A percentile compares a stretch with the other conserved stretches of the same genome.
phyloP scores from a whole-genome alignment of 2,888 invertebrate genomes.

The Tyria jacobaeae region DNA sequence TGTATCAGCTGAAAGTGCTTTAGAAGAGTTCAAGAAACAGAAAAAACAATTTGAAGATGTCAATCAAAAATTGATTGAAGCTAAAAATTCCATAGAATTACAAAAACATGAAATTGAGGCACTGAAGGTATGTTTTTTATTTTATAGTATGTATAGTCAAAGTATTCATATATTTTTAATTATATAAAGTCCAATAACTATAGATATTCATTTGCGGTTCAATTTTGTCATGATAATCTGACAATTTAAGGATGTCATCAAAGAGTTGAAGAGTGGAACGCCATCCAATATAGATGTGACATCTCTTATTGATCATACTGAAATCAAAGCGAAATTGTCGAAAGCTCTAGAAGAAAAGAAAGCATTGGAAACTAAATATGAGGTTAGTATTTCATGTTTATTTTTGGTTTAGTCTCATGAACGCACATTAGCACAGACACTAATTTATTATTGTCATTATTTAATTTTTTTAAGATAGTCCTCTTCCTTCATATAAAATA shows the following conservation, averaged over 20 bases:
- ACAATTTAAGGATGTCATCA: constrained; percentile 73
- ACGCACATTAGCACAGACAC: too few relatives aligned
- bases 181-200: too few relatives aligned
- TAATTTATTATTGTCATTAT: too few relatives aligned
- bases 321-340: constrained; percentile 78
- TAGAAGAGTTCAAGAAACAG: constrained; percentile 85
- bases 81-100: constrained; percentile 76
- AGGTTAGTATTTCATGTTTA: constrained; percentile 59
- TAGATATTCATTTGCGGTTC: too few relatives aligned
- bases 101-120: constrained; percentile 79
- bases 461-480: too few relatives aligned
- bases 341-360: constrained; percentile 76
- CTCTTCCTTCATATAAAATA: too few relatives aligned
- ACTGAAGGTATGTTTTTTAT: constrained; percentile 65
- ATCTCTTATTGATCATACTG: constrained; percentile 78
- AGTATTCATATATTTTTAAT: too few relatives aligned
- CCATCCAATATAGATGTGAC: constrained; percentile 68
- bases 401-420: too few relatives aligned
- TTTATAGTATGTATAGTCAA: too few relatives aligned
- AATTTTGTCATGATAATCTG: background rate
- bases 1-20: constrained; percentile 82
- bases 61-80: constrained; percentile 74
- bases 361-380: constrained; percentile 71
- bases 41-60: constrained; percentile 84
- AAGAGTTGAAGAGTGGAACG: constrained; percentile 69